phyloP scores from a whole-genome alignment of 2,797 vertebrate genomes.

The Meriones psammophilus region DNA sequence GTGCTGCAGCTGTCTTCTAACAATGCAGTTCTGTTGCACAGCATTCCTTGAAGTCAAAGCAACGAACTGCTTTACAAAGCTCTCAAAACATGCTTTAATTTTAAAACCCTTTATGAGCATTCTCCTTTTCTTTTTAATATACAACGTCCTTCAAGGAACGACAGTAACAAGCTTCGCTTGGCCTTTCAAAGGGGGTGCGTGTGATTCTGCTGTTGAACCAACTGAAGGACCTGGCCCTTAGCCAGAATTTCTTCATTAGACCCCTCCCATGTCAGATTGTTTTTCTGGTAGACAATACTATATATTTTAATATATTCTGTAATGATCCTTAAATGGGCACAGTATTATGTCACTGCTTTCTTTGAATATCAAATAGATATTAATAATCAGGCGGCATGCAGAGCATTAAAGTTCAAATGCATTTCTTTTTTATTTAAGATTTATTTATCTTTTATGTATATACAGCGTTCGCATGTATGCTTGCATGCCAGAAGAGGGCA shows the following conservation, averaged over 20 bases:
- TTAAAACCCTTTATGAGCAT: slow-evolving; percentile 5
- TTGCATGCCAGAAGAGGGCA: no score
- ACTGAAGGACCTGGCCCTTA: slow-evolving; percentile 6
- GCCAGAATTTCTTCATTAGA: slow-evolving; percentile 52
- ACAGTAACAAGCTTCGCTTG: slow-evolving; percentile 32
- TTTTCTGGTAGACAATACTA: neutral
- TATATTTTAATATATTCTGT: neutral
- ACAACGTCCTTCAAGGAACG: neutral
- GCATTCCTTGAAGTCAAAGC: slow-evolving; percentile 4
- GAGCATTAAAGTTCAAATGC: neutral
- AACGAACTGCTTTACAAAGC: neutral
- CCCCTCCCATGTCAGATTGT: neutral
- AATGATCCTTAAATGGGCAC: slow-evolving; percentile 11
- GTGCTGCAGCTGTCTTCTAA: neutral
- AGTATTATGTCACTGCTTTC: neutral
- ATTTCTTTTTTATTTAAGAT: neutral
- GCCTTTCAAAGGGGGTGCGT: slow-evolving; percentile 60
- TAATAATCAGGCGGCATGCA: neutral
- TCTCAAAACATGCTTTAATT: slow-evolving; percentile 24
- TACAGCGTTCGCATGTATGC: no score
- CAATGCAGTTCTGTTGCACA: neutral
- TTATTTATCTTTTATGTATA: no score
- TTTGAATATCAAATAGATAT: neutral
- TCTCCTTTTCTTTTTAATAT: slow-evolving; percentile 13
- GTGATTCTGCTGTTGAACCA: slow-evolving; percentile 16